Evolutionary conservation across 2,113 vertebrate species (phyloP).

Genomic region (Zootoca vivipara): DNA sequence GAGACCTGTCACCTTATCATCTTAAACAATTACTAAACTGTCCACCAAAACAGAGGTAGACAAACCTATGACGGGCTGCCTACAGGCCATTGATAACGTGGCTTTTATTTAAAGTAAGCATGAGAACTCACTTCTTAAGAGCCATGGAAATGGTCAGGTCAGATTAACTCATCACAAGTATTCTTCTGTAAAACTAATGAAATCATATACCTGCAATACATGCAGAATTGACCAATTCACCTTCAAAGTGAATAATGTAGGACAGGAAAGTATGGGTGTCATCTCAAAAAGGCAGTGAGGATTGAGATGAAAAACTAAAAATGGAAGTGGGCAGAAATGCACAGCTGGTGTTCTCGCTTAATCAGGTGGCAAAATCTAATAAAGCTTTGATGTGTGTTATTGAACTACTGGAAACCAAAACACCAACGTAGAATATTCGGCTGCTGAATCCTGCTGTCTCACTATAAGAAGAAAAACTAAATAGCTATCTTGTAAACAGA

Average conservation of each 20-base stretch:
- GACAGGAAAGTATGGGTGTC: neutral
- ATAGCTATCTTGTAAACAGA: neutral
- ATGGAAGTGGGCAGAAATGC: constrained; percentile 22
- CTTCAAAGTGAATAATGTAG: neutral
- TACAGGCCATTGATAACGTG: neutral
- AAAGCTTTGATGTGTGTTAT: constrained; percentile 11
- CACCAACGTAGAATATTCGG: neutral
- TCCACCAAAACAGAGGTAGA: neutral
- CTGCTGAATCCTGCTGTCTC: neutral
- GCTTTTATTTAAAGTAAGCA: neutral
- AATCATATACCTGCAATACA: constrained; percentile 37
- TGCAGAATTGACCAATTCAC: constrained; percentile 7
- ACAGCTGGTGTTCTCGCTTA: constrained; percentile 19
- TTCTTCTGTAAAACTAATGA: constrained; percentile 36
- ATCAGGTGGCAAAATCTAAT: constrained; percentile 24
- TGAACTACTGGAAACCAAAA: constrained; percentile 53
- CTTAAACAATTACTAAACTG: neutral
- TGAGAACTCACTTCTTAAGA: constrained; percentile 35
- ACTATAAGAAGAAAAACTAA: neutral
- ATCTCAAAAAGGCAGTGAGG: neutral
- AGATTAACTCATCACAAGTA: constrained; percentile 46
- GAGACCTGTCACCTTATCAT: neutral
- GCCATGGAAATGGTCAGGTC: constrained; percentile 40
- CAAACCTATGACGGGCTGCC: neutral
- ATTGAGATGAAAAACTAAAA: neutral